Percentiles rank a stretch among this genome's conserved stretches.
Evolutionary conservation across 2,797 vertebrate species (phyloP).

Genomic region (Eurystomus glaucurus): DNA sequence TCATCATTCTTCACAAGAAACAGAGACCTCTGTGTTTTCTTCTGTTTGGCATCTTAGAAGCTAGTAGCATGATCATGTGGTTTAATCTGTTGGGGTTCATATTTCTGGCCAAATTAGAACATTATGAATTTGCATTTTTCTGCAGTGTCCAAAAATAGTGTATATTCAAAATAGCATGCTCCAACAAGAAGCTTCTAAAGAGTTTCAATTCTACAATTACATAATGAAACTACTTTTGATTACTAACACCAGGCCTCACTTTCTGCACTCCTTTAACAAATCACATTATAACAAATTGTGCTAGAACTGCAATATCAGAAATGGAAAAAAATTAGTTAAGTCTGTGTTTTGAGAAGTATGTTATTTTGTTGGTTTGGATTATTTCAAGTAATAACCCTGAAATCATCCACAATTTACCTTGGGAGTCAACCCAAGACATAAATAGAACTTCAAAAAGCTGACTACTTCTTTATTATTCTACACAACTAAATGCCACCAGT

Average conservation of each 20-base stretch:
- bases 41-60: constrained; percentile 53
- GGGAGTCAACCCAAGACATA: constrained; percentile 42
- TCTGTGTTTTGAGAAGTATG: constrained; percentile 35
- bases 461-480: constrained; percentile 47
- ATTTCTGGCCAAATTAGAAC: constrained; percentile 65
- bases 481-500: constrained; percentile 36
- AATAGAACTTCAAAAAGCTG: constrained; percentile 51
- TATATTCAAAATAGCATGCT: constrained; percentile 47
- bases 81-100: constrained; percentile 49
- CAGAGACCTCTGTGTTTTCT: constrained; percentile 85
- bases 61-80: constrained; percentile 47
- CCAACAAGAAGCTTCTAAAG: constrained; percentile 3
- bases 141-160: constrained; percentile 56
- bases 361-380: constrained; percentile 60
- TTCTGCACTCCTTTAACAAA: constrained; percentile 50
- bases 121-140: constrained; percentile 67
- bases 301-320: constrained; percentile 18
- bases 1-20: constrained; percentile 80
- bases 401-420: constrained; percentile 60
- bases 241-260: neutral
- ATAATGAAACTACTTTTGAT: constrained; percentile 63
- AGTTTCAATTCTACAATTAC: constrained; percentile 30
- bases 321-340: constrained; percentile 11
- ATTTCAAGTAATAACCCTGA: constrained; percentile 50
- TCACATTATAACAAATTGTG: constrained; percentile 27